phyloP scores from a whole-genome alignment of 2,113 vertebrate species.

The Hemibagrus wyckioides region DNA sequence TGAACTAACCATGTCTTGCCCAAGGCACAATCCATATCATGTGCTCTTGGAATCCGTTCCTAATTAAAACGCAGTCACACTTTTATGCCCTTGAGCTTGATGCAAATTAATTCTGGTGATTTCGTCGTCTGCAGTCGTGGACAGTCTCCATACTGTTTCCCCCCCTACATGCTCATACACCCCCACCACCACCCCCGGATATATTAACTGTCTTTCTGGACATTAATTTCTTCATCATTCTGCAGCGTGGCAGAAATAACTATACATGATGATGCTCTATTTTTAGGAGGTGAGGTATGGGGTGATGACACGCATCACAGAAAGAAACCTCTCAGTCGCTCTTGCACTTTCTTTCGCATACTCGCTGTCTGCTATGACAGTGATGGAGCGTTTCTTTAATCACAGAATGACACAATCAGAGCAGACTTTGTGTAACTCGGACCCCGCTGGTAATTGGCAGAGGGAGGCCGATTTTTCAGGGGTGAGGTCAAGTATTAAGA shows the following conservation, averaged over 20 bases:
- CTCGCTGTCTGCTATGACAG: not conserved
- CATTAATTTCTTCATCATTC: constrained; percentile 61
- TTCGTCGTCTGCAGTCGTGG: constrained; percentile 47
- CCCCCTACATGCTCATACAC: fast-evolving
- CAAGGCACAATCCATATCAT: constrained; percentile 35
- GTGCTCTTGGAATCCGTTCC: constrained; percentile 45
- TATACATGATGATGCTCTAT: constrained; percentile 56
- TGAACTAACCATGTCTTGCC: constrained; percentile 1
- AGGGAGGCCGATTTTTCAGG: constrained; percentile 38
- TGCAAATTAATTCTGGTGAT: constrained; percentile 61
- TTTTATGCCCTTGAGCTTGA: constrained; percentile 47
- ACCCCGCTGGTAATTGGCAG: constrained; percentile 34
- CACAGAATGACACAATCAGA: constrained; percentile 37
- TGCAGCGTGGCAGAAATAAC: constrained; percentile 53
- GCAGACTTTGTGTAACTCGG: constrained; percentile 27
- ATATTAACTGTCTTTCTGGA: constrained; percentile 53
- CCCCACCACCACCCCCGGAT: not conserved
- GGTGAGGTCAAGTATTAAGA: constrained; percentile 37
- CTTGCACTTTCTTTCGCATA: not conserved
- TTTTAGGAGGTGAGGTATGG: constrained; percentile 23
- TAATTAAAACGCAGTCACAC: constrained; percentile 39
- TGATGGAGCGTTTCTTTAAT: constrained; percentile 37
- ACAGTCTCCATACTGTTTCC: constrained; percentile 54
- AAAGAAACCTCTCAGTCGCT: not conserved
- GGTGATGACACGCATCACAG: not conserved